Conservation (phyloP, 2,113 vertebrate species). For the Myodes glareolus region DNA sequence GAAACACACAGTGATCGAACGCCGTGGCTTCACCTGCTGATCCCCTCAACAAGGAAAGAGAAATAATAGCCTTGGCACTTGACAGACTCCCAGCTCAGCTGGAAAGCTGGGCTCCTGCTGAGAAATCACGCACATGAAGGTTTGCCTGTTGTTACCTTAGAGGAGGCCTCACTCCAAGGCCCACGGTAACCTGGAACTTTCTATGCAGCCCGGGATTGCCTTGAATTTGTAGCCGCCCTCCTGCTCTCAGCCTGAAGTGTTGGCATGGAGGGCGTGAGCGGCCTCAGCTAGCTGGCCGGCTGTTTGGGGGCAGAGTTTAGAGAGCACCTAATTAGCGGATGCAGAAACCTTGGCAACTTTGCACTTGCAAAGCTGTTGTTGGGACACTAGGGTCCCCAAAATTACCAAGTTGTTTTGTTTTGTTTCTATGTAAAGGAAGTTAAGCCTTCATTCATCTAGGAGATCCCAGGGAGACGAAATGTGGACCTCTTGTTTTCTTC, state of each 20-base stretch:
- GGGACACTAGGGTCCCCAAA: background rate
- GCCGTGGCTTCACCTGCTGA: background rate
- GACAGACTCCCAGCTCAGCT: background rate
- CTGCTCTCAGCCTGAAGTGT: background rate
- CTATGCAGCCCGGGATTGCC: background rate
- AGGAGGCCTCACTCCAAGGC: background rate
- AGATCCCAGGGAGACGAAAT: background rate
- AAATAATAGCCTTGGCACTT: background rate
- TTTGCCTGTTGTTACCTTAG: background rate
- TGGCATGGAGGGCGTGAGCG: background rate
- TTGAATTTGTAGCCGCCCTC: background rate
- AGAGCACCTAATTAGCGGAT: background rate
- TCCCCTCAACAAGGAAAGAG: background rate
- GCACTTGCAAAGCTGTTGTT: background rate
- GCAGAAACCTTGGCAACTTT: background rate
- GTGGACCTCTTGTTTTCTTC: background rate
- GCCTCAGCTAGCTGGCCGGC: background rate
- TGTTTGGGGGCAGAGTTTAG: background rate
- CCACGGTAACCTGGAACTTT: background rate
- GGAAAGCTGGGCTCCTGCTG: background rate
- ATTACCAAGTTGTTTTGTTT: background rate
- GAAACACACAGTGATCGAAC: rapidly evolving
- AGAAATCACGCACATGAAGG: background rate
- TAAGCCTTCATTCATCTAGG: background rate
- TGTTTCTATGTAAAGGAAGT: background rate